Percentiles rank a stretch among this genome's conserved stretches.
Evolutionary conservation across 2,113 vertebrate genomes (phyloP).

Genomic region (Podilymbus podiceps): DNA sequence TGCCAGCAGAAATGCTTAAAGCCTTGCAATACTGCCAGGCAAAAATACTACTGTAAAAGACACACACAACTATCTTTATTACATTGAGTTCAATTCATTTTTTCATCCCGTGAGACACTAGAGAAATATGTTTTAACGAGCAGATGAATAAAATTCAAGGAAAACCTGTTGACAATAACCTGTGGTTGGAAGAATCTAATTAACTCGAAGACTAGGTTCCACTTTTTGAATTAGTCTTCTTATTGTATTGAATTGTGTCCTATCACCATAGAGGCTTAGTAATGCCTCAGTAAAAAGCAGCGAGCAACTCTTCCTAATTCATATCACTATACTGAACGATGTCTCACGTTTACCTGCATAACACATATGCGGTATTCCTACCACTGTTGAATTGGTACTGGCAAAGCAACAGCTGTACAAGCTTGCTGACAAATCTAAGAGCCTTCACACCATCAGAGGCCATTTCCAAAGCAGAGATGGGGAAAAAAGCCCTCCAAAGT

Average conservation of each 20-base stretch:
- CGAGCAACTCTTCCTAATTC: background rate
- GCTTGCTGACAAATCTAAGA: background rate
- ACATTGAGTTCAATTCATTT: background rate
- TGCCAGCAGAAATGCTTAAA: background rate
- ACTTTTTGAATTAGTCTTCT: background rate
- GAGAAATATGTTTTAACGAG: background rate
- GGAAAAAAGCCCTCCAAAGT: background rate
- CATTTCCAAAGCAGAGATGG: background rate
- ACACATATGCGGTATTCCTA: background rate
- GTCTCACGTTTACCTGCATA: background rate
- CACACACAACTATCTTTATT: background rate
- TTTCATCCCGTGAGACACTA: background rate
- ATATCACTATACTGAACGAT: rapidly evolving
- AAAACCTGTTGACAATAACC: background rate
- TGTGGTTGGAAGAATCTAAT: background rate
- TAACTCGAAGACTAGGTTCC: background rate
- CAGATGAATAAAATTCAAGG: background rate
- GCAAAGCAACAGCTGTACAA: background rate
- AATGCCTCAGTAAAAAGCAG: background rate
- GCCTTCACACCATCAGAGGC: background rate
- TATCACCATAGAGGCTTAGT: background rate
- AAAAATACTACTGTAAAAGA: background rate
- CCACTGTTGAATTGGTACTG: background rate
- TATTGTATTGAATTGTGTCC: background rate
- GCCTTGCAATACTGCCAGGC: background rate